Conservation (phyloP, 2,113 vertebrate genomes). For the Entelurus aequoreus region DNA sequence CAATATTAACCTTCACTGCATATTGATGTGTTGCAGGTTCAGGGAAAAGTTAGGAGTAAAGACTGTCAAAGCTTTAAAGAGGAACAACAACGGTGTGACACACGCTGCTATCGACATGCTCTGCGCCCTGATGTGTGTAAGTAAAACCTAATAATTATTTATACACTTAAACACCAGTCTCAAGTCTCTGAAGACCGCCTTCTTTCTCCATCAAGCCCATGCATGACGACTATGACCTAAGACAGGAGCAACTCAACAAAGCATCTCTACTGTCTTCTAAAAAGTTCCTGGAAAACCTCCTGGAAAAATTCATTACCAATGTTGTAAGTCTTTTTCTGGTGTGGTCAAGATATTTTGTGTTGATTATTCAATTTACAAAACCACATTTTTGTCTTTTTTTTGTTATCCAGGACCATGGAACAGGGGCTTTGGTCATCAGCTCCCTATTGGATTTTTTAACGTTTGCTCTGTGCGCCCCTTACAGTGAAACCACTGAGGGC, state of each 20-base stretch:
- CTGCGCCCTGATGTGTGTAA: slow-evolving; percentile 99
- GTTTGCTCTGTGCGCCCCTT: slow-evolving; percentile 97
- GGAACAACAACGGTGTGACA: slow-evolving; percentile 90
- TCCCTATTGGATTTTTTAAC: slow-evolving; percentile 97
- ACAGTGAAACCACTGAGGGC: slow-evolving; percentile 97
- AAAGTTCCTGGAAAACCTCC: slow-evolving; percentile 96
- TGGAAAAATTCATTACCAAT: slow-evolving; percentile 97
- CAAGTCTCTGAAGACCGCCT: neutral
- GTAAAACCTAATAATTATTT: slow-evolving; percentile 50
- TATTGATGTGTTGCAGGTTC: slow-evolving; percentile 75
- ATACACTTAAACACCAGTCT: neutral
- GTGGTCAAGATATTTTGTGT: neutral
- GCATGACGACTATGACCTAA: slow-evolving; percentile 97
- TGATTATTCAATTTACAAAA: neutral
- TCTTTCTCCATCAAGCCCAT: slow-evolving; percentile 79
- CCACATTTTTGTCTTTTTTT: neutral
- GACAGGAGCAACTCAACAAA: slow-evolving; percentile 98
- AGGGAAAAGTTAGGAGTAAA: slow-evolving; percentile 94
- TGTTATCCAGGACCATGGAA: slow-evolving; percentile 84
- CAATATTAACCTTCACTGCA: neutral
- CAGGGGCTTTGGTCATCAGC: slow-evolving; percentile 96
- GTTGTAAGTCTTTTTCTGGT: slow-evolving; percentile 76
- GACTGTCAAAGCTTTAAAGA: slow-evolving; percentile 96
- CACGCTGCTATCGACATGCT: slow-evolving; percentile 98
- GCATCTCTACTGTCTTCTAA: slow-evolving; percentile 97